Conservation (phyloP, 1,140 invertebrate species). For the Drosophila nigrodunni region DNA sequence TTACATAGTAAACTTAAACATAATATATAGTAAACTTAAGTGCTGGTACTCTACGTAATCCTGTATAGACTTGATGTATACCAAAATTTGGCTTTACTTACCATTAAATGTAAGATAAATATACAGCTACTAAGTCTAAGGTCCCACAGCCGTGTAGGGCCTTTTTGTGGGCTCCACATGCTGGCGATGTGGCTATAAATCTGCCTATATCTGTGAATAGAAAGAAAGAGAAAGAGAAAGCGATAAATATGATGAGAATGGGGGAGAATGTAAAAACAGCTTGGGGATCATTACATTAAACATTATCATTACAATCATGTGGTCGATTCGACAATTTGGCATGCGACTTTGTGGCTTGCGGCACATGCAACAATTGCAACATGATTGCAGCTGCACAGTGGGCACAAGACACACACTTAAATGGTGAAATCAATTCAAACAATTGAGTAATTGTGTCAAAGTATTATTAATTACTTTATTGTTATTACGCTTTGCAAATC, state of each 20-base stretch:
- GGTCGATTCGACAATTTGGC: neutral
- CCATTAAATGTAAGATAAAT: constrained; percentile 84
- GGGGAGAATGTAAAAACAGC: neutral
- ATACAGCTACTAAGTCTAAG: constrained; percentile 83
- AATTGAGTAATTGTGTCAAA: neutral
- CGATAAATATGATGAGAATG: neutral
- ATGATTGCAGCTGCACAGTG: neutral
- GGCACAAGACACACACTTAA: neutral
- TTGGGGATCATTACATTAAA: neutral
- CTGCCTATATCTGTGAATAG: constrained; percentile 55
- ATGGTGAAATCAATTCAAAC: neutral
- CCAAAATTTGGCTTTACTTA: constrained; percentile 46
- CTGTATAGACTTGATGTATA: too few species aligned
- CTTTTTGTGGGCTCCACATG: constrained; percentile 85
- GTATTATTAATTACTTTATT: neutral
- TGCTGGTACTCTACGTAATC: too few species aligned
- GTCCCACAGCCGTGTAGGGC: constrained; percentile 85
- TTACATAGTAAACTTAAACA: too few species aligned
- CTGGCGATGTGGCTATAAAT: constrained; percentile 66
- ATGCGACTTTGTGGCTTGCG: constrained; percentile 9
- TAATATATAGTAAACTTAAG: too few species aligned
- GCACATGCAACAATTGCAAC: constrained; percentile 1
- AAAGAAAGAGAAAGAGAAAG: neutral
- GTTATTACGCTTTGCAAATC: neutral
- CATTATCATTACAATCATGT: constrained; percentile 4